Evolutionary conservation across 1,140 invertebrate species (phyloP).

Genomic region (Drosophila nebulosa): DNA sequence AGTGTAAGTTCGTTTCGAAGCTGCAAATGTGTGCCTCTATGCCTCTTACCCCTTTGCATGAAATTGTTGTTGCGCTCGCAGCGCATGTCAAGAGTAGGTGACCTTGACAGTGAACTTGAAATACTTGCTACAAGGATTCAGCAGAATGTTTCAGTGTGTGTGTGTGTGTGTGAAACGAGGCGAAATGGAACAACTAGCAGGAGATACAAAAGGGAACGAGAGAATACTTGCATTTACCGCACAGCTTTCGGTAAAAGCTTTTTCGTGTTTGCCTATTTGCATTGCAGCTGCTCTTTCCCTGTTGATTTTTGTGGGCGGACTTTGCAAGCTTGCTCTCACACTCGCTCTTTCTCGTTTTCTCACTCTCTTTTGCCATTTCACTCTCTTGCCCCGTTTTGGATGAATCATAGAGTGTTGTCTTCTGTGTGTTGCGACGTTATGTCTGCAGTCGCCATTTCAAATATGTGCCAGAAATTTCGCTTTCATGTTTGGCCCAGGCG

Average conservation of each 20-base stretch:
- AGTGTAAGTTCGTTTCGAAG: constrained; percentile 21
- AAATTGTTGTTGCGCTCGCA: constrained; percentile 23
- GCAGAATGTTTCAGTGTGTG: background rate
- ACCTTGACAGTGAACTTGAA: constrained; percentile 81
- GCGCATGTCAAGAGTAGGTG: constrained; percentile 77
- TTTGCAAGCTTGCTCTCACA: background rate
- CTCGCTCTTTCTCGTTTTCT: background rate
- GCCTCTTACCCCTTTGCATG: background rate
- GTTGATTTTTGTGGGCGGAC: background rate
- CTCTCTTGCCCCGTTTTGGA: constrained; percentile 1
- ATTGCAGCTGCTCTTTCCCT: background rate
- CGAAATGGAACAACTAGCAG: constrained; percentile 18
- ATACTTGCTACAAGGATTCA: constrained; percentile 77
- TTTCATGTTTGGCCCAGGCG: constrained; percentile 62
- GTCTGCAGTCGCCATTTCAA: constrained; percentile 61
- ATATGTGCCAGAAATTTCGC: constrained; percentile 78
- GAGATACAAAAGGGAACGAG: background rate
- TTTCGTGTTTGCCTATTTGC: background rate
- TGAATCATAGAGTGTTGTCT: constrained; percentile 54
- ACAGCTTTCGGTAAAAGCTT: constrained; percentile 24
- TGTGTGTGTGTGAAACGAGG: constrained; percentile 16
- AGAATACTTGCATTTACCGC: constrained; percentile 4
- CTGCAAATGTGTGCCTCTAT: constrained; percentile 19
- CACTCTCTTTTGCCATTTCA: background rate
- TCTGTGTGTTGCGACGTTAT: constrained; percentile 46